Conservation (phyloP, 2,888 invertebrate genomes). For the Cabera pusaria region DNA sequence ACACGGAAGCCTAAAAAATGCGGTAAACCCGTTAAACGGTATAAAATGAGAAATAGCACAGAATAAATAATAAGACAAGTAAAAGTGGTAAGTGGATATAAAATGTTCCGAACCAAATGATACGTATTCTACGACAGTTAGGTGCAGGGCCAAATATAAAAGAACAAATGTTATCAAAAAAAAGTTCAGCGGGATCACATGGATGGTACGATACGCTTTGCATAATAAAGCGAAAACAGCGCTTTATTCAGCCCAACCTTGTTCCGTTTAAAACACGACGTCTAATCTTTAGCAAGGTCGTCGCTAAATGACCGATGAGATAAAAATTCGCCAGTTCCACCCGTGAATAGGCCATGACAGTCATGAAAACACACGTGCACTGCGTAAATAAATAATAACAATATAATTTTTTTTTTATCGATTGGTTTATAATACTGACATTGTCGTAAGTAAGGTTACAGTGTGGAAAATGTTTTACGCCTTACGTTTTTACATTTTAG, state of each 20-base stretch:
- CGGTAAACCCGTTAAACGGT: too few relatives aligned
- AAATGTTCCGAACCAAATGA: too few relatives aligned
- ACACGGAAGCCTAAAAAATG: too few relatives aligned
- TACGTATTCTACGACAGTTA: too few relatives aligned
- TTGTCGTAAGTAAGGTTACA: conserved; percentile 26
- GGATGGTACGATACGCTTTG: conserved; percentile 47
- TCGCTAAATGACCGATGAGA: conserved; percentile 27
- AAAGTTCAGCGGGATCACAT: conserved; percentile 40
- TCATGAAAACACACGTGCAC: conserved; percentile 4
- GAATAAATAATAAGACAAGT: too few relatives aligned
- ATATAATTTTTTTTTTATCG: conserved; percentile 14
- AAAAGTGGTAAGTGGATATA: too few relatives aligned
- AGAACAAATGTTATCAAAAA: too few relatives aligned
- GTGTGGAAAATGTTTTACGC: conserved; percentile 15
- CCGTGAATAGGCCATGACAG: conserved; percentile 31
- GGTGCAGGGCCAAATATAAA: too few relatives aligned
- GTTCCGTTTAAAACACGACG: conserved; percentile 32
- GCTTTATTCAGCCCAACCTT: conserved; percentile 33
- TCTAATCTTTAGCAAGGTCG: conserved; percentile 38
- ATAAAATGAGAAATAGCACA: too few relatives aligned
- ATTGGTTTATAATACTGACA: conserved; percentile 17
- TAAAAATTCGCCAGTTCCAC: conserved; percentile 33
- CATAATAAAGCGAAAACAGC: conserved; percentile 39
- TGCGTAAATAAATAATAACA: conserved; percentile 8
- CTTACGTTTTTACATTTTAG: too few relatives aligned